phyloP scores from a whole-genome alignment of 2,797 vertebrate genomes.

The Scolopax rusticola region DNA sequence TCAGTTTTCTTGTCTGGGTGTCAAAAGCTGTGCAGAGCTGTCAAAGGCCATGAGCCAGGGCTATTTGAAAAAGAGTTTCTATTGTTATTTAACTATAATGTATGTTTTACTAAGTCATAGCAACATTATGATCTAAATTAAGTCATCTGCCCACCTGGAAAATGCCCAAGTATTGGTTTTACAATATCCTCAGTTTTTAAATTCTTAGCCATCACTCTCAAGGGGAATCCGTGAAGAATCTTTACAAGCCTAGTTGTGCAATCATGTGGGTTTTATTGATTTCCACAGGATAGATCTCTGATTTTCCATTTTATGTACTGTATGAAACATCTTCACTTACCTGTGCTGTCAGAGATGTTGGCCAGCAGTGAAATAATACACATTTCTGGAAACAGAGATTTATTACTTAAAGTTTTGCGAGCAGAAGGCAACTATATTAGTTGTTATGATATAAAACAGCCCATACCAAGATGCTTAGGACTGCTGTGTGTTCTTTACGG shows the following conservation, averaged over 20 bases:
- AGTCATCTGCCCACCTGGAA: background rate
- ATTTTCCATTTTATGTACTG: background rate
- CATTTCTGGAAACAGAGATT: background rate
- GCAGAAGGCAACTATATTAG: background rate
- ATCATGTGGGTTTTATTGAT: conserved; percentile 21
- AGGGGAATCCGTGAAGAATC: background rate
- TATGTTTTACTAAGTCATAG: background rate
- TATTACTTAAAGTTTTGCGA: background rate
- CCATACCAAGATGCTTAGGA: background rate
- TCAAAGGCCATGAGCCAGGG: background rate
- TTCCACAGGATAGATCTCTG: background rate
- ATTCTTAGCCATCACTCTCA: background rate
- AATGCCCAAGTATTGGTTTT: background rate
- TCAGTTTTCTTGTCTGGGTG: background rate
- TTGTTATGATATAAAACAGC: background rate
- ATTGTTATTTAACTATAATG: background rate
- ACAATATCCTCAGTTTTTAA: background rate
- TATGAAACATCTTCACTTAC: conserved; percentile 3
- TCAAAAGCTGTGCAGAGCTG: background rate
- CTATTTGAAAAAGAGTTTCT: background rate
- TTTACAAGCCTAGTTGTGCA: conserved; percentile 2
- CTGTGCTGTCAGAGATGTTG: background rate
- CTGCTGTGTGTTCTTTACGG: background rate
- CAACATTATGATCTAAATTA: background rate
- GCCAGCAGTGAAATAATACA: background rate